phyloP scores from a whole-genome alignment of 2,797 vertebrate genomes.

The Poliocrania exsul region DNA sequence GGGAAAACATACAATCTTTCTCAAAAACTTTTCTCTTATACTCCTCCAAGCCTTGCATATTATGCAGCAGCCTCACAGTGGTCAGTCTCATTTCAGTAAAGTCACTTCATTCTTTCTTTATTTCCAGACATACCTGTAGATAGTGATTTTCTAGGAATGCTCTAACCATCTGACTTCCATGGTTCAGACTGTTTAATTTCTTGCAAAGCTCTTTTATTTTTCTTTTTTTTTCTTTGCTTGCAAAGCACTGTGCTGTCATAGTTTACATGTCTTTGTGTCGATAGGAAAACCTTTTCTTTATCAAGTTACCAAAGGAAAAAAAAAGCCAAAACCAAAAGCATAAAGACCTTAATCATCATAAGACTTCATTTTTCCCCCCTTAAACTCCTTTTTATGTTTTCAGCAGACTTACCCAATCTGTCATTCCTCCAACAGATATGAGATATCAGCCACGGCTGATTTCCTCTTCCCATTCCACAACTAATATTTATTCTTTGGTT shows the following conservation, averaged over 20 bases:
- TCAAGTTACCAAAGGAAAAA: background rate
- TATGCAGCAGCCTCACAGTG: slow-evolving; percentile 86
- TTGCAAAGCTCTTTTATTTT: slow-evolving; percentile 42
- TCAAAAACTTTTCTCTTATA: slow-evolving; percentile 54
- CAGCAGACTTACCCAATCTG: slow-evolving; percentile 72
- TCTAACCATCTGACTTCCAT: slow-evolving; percentile 80
- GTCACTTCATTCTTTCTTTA: slow-evolving; percentile 78
- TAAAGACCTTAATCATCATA: slow-evolving; percentile 77
- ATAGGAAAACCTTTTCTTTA: slow-evolving; percentile 70
- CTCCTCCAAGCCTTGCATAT: slow-evolving; percentile 84
- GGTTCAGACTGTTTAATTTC: slow-evolving; percentile 79
- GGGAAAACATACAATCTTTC: slow-evolving; percentile 43
- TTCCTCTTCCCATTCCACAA: slow-evolving; percentile 81
- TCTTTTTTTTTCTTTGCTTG: slow-evolving; percentile 62
- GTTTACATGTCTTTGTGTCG: slow-evolving; percentile 82
- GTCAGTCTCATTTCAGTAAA: slow-evolving; percentile 83
- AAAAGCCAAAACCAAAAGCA: slow-evolving; percentile 11
- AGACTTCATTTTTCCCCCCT: slow-evolving; percentile 55
- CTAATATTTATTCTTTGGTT: slow-evolving; percentile 85
- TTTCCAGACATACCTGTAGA: slow-evolving; percentile 81
- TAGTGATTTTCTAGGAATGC: slow-evolving; percentile 79
- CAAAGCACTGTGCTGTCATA: slow-evolving; percentile 74
- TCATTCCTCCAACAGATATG: slow-evolving; percentile 77
- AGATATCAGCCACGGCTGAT: slow-evolving; percentile 74
- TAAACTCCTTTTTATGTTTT: slow-evolving; percentile 76